A percentile compares a stretch with the other conserved stretches of the same genome.
Evolutionary conservation across 2,888 invertebrate genomes (phyloP).

Genomic region (Smittia sp.): DNA sequence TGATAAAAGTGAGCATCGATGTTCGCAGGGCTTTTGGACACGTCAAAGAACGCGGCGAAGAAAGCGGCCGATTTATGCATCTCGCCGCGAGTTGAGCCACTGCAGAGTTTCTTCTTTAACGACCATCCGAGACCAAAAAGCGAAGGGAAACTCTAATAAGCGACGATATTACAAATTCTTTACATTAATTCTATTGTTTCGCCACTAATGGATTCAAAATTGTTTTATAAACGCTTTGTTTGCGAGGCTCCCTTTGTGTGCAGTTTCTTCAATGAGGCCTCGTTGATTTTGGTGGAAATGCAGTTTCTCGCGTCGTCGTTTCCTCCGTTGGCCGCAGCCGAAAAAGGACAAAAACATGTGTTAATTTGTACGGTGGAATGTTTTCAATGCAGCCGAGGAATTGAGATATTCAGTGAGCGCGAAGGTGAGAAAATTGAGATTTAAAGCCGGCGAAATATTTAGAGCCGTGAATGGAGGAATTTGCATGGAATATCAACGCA

Average conservation of each 20-base stretch:
- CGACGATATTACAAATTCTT: slow-evolving; percentile 41
- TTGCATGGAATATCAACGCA: slow-evolving; percentile 22
- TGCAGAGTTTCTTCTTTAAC: slow-evolving; percentile 11
- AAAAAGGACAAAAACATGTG: slow-evolving; percentile 30
- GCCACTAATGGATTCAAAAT: slow-evolving; percentile 41
- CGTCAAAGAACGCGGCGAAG: not conserved
- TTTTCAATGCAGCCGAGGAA: slow-evolving; percentile 34
- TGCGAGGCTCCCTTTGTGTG: slow-evolving; percentile 24
- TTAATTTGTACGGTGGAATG: slow-evolving; percentile 36
- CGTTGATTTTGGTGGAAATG: not conserved
- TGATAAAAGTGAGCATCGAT: not conserved
- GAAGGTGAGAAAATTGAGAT: slow-evolving; percentile 39
- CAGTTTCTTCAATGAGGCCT: slow-evolving; percentile 22
- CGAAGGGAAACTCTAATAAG: slow-evolving; percentile 36
- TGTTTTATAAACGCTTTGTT: slow-evolving; percentile 40
- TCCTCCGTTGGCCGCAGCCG: not conserved
- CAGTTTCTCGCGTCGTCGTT: not conserved
- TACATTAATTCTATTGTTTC: slow-evolving; percentile 41
- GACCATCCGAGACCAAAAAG: not conserved
- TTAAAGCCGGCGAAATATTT: slow-evolving; percentile 16
- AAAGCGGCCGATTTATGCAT: not conserved
- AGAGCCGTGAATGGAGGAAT: not conserved
- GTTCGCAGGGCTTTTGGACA: slow-evolving; percentile 1
- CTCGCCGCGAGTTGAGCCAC: not conserved
- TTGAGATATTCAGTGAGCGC: slow-evolving; percentile 30